A percentile compares a stretch with the other conserved stretches of the same genome.
phyloP scores from a whole-genome alignment of 2,113 vertebrate species.

The Monopterus albus region DNA sequence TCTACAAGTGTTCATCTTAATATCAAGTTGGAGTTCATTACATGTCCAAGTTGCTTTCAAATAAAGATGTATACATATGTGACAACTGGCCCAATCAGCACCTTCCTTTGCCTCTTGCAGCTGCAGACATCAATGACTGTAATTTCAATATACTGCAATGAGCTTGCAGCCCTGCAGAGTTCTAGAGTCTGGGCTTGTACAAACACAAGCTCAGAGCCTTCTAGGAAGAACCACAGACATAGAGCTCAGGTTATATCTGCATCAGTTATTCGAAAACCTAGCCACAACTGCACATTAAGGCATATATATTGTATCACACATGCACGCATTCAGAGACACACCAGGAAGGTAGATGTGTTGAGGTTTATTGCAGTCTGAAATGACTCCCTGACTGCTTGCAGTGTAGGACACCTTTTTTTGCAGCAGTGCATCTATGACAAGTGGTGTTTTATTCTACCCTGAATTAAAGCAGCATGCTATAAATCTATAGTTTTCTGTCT shows the following conservation, averaged over 20 bases:
- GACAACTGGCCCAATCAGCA: conserved; percentile 4
- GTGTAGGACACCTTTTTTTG: background rate
- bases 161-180: conserved; percentile 41
- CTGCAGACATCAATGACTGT: conserved; percentile 21
- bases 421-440: too few relatives aligned
- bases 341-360: conserved; percentile 15
- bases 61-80: background rate
- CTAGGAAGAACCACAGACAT: conserved; percentile 84
- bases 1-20: background rate
- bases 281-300: conserved; percentile 70
- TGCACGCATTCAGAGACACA: conserved; percentile 18
- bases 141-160: conserved; percentile 22
- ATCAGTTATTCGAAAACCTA: conserved; percentile 73
- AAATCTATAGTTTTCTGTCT: too few relatives aligned
- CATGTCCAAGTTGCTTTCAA: background rate
- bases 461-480: background rate
- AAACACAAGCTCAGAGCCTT: conserved; percentile 61
- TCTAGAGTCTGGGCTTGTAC: conserved; percentile 23
- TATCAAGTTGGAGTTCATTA: background rate
- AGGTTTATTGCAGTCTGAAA: conserved; percentile 21
- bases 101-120: conserved; percentile 16
- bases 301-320: conserved; percentile 43
- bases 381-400: background rate
- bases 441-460: background rate
- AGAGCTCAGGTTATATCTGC: conserved; percentile 71